These are phyloP conservation scores for Phalangium opilio DNA, from an alignment of 2,888 invertebrate genomes.

Conservation along the genomic window DNA sequence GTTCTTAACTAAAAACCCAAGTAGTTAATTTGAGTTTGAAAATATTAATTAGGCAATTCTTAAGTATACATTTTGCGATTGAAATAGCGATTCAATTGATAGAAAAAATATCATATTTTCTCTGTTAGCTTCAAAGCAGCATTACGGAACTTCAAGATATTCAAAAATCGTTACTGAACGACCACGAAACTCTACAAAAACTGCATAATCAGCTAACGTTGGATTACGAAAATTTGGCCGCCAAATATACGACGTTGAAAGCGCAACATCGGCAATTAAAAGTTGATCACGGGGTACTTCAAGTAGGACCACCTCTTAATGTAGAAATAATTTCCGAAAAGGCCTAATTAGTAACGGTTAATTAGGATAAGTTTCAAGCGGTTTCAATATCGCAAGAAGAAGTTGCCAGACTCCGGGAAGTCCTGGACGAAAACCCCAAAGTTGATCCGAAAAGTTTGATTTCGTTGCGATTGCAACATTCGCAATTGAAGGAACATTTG, in stretches of 20 bases:
- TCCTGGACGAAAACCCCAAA: slow-evolving; percentile 61
- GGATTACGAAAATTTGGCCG: slow-evolving; percentile 74
- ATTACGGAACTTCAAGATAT: slow-evolving; percentile 49
- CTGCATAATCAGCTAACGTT: slow-evolving; percentile 77
- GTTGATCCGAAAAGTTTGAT: slow-evolving; percentile 59
- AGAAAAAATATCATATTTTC: too few species aligned
- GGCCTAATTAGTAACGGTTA: background rate
- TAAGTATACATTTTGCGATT: too few species aligned
- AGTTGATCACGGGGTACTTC: slow-evolving; percentile 49
- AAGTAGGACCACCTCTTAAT: slow-evolving; percentile 20
- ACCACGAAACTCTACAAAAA: slow-evolving; percentile 72
- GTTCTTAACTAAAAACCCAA: too few species aligned
- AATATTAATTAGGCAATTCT: too few species aligned
- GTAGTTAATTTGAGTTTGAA: too few species aligned
- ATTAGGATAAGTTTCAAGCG: slow-evolving; percentile 42
- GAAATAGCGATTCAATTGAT: too few species aligned
- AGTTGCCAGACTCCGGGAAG: slow-evolving; percentile 24
- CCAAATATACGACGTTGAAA: slow-evolving; percentile 67
- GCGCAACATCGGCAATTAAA: slow-evolving; percentile 57
- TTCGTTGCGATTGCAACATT: slow-evolving; percentile 71
- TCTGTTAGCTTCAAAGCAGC: slow-evolving; percentile 50
- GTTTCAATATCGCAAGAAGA: slow-evolving; percentile 48
- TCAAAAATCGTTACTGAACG: slow-evolving; percentile 58
- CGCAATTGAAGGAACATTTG: slow-evolving; percentile 49
- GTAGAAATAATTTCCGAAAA: background rate